A percentile compares a stretch with the other conserved stretches of the same genome.
Conservation (phyloP, 2,888 invertebrate species). For the Eristalis pertinax region DNA sequence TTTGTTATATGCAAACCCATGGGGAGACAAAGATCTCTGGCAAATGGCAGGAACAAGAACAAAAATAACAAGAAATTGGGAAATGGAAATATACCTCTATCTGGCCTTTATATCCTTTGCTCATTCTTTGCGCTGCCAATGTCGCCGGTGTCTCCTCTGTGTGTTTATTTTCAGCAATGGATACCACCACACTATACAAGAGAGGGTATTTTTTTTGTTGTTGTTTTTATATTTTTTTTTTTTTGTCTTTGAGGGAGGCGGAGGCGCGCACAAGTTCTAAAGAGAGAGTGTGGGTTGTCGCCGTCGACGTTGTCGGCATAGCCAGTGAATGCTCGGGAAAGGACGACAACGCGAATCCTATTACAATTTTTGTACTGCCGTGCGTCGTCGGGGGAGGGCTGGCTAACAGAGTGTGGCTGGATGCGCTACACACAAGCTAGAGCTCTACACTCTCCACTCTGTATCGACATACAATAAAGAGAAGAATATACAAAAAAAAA, state of each 20-base stretch:
- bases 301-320: conserved; percentile 11
- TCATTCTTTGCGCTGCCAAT: conserved; percentile 61
- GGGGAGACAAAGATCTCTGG: conserved; percentile 67
- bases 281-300: conserved; percentile 46
- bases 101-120: conserved; percentile 69
- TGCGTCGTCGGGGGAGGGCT: conserved; percentile 45
- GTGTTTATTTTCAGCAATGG: conserved; percentile 61
- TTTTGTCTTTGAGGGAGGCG: conserved; percentile 16
- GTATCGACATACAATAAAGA: conserved; percentile 71
- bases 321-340: conserved; percentile 51
- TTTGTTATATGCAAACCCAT: conserved; percentile 16
- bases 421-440: conserved; percentile 39
- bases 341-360: conserved; percentile 72
- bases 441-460: conserved; percentile 42
- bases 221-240: neutral
- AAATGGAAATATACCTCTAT: conserved; percentile 68
- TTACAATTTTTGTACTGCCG: conserved; percentile 66
- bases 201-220: neutral
- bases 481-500: conserved; percentile 36
- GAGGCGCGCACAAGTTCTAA: conserved; percentile 14
- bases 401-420: conserved; percentile 22
- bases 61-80: conserved; percentile 43
- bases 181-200: conserved; percentile 35
- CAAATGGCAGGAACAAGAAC: conserved; percentile 38
- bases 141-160: conserved; percentile 65